Evolutionary conservation across 1,140 invertebrate genomes (phyloP).

Genomic region (Formica exsecta): DNA sequence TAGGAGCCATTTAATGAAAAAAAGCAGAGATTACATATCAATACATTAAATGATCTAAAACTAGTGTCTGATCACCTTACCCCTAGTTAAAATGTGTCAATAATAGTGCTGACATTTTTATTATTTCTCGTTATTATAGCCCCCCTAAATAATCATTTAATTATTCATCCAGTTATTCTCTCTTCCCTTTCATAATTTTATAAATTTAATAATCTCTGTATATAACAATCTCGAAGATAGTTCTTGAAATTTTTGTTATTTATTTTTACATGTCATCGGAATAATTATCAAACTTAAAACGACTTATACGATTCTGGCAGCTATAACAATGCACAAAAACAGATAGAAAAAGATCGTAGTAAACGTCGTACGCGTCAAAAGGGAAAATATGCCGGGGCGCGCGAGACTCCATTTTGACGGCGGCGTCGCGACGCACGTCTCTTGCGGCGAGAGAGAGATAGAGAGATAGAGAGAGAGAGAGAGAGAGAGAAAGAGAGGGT

Average conservation of each 20-base stretch:
- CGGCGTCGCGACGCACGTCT: slow-evolving; percentile 47
- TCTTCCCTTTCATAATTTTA: background rate
- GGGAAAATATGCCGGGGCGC: background rate
- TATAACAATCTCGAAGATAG: background rate
- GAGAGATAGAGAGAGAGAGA: too few relatives aligned
- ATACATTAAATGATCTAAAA: too few relatives aligned
- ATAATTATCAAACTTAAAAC: background rate
- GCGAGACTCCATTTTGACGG: slow-evolving; percentile 59
- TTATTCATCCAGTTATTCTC: background rate
- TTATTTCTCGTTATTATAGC: background rate
- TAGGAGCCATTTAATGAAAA: too few relatives aligned
- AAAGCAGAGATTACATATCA: too few relatives aligned
- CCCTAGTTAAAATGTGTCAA: too few relatives aligned
- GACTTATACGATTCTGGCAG: background rate
- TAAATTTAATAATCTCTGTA: background rate
- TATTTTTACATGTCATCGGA: background rate
- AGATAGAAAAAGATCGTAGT: background rate
- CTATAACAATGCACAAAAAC: background rate
- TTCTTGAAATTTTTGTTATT: background rate
- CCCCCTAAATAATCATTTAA: background rate
- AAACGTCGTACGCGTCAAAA: background rate
- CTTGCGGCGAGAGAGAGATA: background rate
- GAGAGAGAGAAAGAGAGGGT: background rate
- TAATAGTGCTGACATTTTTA: background rate
- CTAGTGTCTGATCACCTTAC: too few relatives aligned